A percentile compares a stretch with the other conserved stretches of the same genome.
These are phyloP conservation scores for Encarsia formosa DNA, from an alignment of 2,888 invertebrate genomes.

Conservation along the genomic window DNA sequence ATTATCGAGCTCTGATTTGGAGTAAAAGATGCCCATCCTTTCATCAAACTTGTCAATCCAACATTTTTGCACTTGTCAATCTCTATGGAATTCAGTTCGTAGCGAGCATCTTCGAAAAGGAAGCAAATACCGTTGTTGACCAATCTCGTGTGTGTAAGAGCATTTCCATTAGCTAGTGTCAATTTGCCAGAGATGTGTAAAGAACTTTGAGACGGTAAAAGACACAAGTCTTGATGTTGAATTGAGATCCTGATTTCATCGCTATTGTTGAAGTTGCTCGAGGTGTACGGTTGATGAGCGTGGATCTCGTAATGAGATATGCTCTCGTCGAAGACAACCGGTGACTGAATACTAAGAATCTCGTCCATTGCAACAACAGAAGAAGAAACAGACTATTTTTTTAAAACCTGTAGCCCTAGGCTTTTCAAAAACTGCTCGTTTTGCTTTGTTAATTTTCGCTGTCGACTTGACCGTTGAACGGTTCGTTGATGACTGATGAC, in stretches of 20 bases:
- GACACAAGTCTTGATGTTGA: slow-evolving; percentile 15
- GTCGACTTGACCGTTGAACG: too few relatives aligned
- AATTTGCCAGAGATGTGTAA: neutral
- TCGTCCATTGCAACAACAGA: neutral
- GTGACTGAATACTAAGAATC: neutral
- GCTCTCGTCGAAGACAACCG: slow-evolving; percentile 15
- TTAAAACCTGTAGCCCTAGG: neutral
- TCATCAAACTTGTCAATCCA: slow-evolving; percentile 41
- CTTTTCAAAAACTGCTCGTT: neutral
- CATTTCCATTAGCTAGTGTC: neutral
- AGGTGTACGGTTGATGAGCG: slow-evolving; percentile 17
- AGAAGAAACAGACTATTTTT: neutral
- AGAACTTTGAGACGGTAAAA: slow-evolving; percentile 21
- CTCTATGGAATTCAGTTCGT: slow-evolving; percentile 41
- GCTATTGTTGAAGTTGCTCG: slow-evolving; percentile 15
- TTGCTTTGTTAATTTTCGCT: neutral
- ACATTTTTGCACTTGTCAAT: slow-evolving; percentile 40
- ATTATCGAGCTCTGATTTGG: neutral
- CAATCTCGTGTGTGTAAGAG: neutral
- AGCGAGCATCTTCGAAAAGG: slow-evolving; percentile 42
- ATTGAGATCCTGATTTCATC: slow-evolving; percentile 24
- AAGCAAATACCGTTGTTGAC: slow-evolving; percentile 33
- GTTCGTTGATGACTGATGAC: neutral
- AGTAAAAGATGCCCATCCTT: slow-evolving; percentile 41
- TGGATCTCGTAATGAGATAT: slow-evolving; percentile 22